Base-by-base conservation (phyloP, 2,113 vertebrate genomes). In the Cavia porcellus region DNA sequence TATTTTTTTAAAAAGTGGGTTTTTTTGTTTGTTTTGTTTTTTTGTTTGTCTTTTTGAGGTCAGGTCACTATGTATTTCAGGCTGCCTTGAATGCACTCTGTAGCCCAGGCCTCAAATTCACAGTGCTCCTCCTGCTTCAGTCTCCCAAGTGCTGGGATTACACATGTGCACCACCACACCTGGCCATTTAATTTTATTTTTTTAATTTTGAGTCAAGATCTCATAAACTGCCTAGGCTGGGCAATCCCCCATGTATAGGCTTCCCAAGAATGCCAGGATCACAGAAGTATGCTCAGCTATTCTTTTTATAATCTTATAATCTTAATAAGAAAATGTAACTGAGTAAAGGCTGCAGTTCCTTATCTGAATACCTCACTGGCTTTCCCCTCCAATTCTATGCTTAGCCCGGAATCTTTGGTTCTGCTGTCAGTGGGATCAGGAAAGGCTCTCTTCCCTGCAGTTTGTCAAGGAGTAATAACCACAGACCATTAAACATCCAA, bases 391-490 rank as follows among this genome's bases (percentile, higher is more conserved):
- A 62, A 75, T 62, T 79, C 25, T 47, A 77, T 4, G 42, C n/a
- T 70, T 80, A 25, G 55, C 22, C n/a, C 38, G 77, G 1, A 19
- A 4, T 55, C 59, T 35, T 3, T 90, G 7, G 47, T 25, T 88
- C 12, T 91, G 52, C 45, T 57, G 52, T 92, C 38, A 10, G 4
- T 0, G 20, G 0, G 57, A 19, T 0, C 32, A 4, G 45, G 45
- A 83, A 90, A 2, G 0, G 80, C 13, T 9, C 0, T 32, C 82
- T 74, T 92, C 32, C 25, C 19, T 9, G 20, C 77, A 95, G 83
- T 30, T 79, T 93, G 15, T 84, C 50, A 89, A 55, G 50, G 13
- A 86, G 4, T 42, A 62, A 74, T 3, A 38, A 83, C 14, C 32
- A 74, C 4, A 30, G 1, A 30, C 14, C 7, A 5, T 70, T 38